Evolutionary conservation across 2,888 invertebrate species (phyloP).

Genomic region (Leptopilina syphax): DNA sequence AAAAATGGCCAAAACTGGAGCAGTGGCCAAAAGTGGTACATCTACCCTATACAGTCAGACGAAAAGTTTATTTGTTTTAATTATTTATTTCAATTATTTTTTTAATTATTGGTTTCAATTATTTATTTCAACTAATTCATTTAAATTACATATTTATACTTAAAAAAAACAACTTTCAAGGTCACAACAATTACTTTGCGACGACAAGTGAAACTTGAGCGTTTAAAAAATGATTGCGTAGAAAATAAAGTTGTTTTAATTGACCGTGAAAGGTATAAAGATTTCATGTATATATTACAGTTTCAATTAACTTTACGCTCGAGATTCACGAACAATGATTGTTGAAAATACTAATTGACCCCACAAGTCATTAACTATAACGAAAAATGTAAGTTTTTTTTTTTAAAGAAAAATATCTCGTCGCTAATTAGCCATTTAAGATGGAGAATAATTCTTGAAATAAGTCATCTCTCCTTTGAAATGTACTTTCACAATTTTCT

Average conservation of each 20-base stretch:
- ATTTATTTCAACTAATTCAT: no score
- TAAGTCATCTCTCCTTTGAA: background rate
- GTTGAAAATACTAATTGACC: conserved; percentile 26
- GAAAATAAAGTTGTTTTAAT: conserved; percentile 27
- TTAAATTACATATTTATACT: no score
- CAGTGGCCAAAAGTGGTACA: no score
- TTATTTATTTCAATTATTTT: no score
- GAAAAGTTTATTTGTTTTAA: no score
- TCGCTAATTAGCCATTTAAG: background rate
- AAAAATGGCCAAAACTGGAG: no score
- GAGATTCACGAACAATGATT: conserved; percentile 26
- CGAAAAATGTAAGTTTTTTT: conserved; percentile 1
- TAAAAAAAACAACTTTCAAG: no score
- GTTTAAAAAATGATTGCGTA: background rate
- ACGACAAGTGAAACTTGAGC: background rate
- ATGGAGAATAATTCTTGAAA: background rate
- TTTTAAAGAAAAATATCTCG: background rate
- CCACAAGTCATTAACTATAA: conserved; percentile 13
- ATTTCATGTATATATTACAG: background rate
- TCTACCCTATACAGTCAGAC: no score
- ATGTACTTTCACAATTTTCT: background rate
- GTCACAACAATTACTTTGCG: no score
- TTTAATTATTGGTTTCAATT: no score
- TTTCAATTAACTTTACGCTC: conserved; percentile 32
- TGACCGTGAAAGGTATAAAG: conserved; percentile 16